Evolutionary conservation across 2,888 invertebrate species (phyloP), one percentile per base, ranked within the genome.

Genomic region (Mylabris sibirica): DNA sequence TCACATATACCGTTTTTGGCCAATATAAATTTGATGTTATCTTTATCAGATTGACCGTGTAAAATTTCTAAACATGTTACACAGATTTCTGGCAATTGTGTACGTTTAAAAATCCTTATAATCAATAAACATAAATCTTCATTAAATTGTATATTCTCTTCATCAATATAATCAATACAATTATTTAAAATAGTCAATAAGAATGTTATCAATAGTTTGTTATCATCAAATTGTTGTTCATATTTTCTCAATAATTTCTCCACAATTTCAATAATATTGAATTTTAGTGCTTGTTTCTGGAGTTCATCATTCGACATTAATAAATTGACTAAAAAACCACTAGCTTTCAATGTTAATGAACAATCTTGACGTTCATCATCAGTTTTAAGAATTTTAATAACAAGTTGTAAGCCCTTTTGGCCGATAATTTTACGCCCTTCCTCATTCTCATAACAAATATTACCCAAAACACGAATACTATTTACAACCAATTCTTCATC

Each of bases 391-490:
- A 82, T 73, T 34, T 67, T 63, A n/a, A 83, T 71, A 53, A 84
- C 75, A 35, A 72, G 76, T 38, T 80, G 72, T 59, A 84, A 72
- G 17, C 84, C 84, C 61, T 79, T 77, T 70, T 78, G 78, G 61
- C 80, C 80, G 53, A 85, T 77, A 64, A 91, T 82, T 69, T 87
- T 87, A 72, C 91, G 87, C 20, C 90, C 89, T 77, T 87, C 87
- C 86, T 95, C 93, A 86, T 95, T 95, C 81, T 96, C 92, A 83
- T 93, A 96, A 82, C 95, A 95, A 80, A 97, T 91, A 84, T 97
- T 97, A 44, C 95, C 96, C 24, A 97, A 86, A 3, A 95, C 94
- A 78, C 96, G 88, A 76, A 93, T 93, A 53, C 91, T 89, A 81
- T 96, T 95, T 74, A 91, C 94, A 74, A 91, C 91, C 9, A 91